These are phyloP conservation scores for Carollia perspicillata DNA, from an alignment of 2,113 vertebrate species.

Conservation along the genomic window DNA sequence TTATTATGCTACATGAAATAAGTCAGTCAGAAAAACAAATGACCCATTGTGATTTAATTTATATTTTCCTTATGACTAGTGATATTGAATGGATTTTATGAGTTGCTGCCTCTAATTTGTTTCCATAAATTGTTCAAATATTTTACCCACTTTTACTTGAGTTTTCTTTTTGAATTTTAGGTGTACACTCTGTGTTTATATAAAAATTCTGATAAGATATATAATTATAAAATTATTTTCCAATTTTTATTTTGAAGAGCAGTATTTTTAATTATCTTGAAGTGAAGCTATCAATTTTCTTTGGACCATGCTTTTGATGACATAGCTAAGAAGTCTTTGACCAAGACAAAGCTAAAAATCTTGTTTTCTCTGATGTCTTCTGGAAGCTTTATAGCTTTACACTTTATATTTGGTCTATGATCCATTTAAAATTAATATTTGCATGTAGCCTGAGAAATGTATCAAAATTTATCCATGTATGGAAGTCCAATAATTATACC, in stretches of 20 bases:
- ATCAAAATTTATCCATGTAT: not conserved
- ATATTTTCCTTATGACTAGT: not conserved
- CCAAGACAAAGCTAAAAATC: not conserved
- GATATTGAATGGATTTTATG: not conserved
- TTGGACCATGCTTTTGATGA: not conserved
- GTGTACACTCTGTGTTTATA: not conserved
- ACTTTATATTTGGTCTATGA: not conserved
- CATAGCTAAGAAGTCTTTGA: not conserved
- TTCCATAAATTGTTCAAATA: not conserved
- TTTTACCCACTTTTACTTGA: not conserved
- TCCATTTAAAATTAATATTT: not conserved
- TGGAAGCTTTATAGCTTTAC: not conserved
- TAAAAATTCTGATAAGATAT: not conserved
- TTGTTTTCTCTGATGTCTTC: not conserved
- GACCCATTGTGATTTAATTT: not conserved
- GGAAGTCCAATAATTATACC: not conserved
- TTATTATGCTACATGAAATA: no score
- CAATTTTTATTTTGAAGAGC: not conserved
- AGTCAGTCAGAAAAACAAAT: not conserved
- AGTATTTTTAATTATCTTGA: not conserved
- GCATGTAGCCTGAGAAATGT: not conserved
- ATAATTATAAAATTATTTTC: not conserved
- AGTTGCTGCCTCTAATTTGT: not conserved
- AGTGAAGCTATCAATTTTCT: not conserved
- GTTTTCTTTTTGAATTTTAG: not conserved